These are phyloP conservation scores for Dorcus parallelipipedus DNA, from an alignment of 2,888 invertebrate genomes.

Conservation along the genomic window DNA sequence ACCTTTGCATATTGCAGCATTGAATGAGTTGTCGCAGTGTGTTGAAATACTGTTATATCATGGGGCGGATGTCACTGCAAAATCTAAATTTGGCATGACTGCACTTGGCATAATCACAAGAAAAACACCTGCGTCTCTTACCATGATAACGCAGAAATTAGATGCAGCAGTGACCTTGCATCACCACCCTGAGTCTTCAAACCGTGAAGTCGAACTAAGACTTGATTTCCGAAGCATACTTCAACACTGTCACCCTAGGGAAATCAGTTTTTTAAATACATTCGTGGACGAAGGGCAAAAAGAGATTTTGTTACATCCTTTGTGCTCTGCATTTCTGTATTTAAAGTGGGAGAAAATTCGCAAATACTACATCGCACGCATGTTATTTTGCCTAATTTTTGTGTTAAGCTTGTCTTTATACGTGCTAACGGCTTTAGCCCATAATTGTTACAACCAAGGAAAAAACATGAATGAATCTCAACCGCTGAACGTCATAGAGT, in stretches of 20 bases:
- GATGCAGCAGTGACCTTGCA: conserved; percentile 77
- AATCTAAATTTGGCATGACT: conserved; percentile 82
- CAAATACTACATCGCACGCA: conserved; percentile 78
- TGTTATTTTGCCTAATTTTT: conserved; percentile 76
- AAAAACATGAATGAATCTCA: conserved; percentile 64
- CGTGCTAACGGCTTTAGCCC: conserved; percentile 77
- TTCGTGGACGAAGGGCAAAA: conserved; percentile 88
- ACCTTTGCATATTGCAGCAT: conserved; percentile 79
- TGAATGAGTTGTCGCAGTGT: conserved; percentile 81
- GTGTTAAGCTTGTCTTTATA: conserved; percentile 78
- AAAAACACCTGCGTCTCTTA: conserved; percentile 81
- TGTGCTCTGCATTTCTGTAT: conserved; percentile 83
- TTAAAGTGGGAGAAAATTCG: conserved; percentile 89
- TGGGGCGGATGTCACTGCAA: conserved; percentile 85
- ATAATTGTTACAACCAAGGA: conserved; percentile 81
- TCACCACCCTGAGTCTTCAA: conserved; percentile 72
- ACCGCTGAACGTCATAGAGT: conserved; percentile 67
- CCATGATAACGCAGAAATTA: conserved; percentile 77
- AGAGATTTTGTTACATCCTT: conserved; percentile 79
- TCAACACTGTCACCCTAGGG: conserved; percentile 79
- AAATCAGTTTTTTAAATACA: conserved; percentile 82
- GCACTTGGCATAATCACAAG: conserved; percentile 81
- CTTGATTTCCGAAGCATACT: conserved; percentile 78
- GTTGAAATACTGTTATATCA: conserved; percentile 80
- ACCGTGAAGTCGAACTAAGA: conserved; percentile 76